A percentile compares a stretch with the other conserved stretches of the same genome.
Conservation (phyloP, 1,140 invertebrate species). For the Pseudomyrmex concolor region DNA sequence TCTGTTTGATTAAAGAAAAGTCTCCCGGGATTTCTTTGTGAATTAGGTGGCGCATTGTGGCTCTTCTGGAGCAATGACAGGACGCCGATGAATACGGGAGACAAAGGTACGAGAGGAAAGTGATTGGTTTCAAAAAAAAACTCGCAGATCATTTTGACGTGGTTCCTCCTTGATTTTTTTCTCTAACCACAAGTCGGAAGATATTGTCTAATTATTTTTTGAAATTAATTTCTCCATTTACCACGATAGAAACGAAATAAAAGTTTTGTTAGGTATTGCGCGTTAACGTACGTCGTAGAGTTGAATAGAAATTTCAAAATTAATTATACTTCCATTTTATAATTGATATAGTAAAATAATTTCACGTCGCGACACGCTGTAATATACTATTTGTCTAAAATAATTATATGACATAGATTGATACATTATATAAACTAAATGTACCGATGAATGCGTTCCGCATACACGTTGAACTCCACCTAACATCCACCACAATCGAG, state of each 20-base stretch:
- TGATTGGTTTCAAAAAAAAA: neutral
- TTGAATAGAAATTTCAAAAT: constrained; percentile 19
- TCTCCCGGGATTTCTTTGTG: constrained; percentile 55
- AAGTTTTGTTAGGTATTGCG: neutral
- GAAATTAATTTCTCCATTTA: neutral
- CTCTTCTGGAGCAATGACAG: constrained; percentile 8
- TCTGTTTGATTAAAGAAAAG: constrained; percentile 64
- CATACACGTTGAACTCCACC: constrained; percentile 15
- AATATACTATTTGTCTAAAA: constrained; percentile 35
- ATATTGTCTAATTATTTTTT: neutral
- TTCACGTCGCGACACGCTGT: neutral
- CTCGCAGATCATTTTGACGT: neutral
- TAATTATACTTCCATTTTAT: constrained; percentile 42
- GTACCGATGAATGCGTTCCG: constrained; percentile 31
- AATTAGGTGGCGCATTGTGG: constrained; percentile 43
- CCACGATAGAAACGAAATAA: neutral
- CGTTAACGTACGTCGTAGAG: neutral
- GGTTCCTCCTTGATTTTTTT: neutral
- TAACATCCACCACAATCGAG: constrained; percentile 45
- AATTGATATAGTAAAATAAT: constrained; percentile 28
- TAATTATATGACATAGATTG: constrained; percentile 46
- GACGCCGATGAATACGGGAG: neutral
- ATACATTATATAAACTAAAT: constrained; percentile 50
- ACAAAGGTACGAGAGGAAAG: neutral
- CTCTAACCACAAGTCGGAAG: too few species aligned